These are phyloP conservation scores for Electrophaes corylata DNA, from an alignment of 2,888 invertebrate genomes.

Conservation along the genomic window DNA sequence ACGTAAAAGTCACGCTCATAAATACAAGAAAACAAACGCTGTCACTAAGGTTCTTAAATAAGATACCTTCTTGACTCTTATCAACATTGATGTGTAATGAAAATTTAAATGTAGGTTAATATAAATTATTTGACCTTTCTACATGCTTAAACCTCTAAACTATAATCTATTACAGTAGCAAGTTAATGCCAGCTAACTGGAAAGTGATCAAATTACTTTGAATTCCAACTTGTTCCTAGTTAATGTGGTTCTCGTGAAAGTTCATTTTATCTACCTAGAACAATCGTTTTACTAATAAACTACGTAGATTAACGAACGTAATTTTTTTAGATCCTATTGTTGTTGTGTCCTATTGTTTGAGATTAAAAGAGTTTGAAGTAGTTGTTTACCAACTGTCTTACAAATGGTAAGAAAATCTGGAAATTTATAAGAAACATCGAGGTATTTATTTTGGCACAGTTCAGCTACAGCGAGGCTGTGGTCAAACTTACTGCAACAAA, in stretches of 20 bases:
- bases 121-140: neutral
- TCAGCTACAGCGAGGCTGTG: too few species aligned
- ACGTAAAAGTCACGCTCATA: constrained; percentile 11
- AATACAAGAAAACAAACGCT: neutral
- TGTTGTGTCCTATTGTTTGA: too few species aligned
- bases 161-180: neutral
- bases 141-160: neutral
- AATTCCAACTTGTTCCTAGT: constrained; percentile 15
- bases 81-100: neutral
- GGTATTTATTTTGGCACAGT: neutral
- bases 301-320: constrained; percentile 7
- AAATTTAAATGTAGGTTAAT: constrained; percentile 1
- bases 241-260: constrained; percentile 21
- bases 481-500: too few species aligned
- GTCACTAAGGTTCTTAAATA: neutral
- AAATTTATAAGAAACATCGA: neutral
- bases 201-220: constrained; percentile 23
- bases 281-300: constrained; percentile 19
- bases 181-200: constrained; percentile 17
- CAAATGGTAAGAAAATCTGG: neutral
- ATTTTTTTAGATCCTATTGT: constrained; percentile 9
- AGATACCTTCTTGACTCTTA: neutral
- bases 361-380: constrained; percentile 1
- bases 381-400: neutral
- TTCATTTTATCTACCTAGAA: constrained; percentile 17